Percentiles rank a stretch among this genome's conserved stretches.
These are phyloP conservation scores for Nesogale talazaci DNA, from an alignment of 2,113 vertebrate species.

Conservation along the genomic window DNA sequence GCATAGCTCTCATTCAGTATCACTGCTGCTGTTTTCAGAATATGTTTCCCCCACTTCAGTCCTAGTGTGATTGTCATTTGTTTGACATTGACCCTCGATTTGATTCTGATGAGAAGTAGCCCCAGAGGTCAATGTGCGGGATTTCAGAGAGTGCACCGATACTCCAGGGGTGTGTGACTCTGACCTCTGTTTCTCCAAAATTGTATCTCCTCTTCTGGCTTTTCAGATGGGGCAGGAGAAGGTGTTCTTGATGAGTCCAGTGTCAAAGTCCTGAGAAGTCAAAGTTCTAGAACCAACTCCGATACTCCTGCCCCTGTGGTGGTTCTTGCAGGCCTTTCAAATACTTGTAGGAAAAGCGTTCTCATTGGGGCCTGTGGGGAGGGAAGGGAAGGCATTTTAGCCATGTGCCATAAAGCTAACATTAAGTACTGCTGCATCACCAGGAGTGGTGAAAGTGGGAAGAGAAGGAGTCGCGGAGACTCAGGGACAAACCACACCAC, in stretches of 20 bases:
- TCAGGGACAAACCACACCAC: not conserved
- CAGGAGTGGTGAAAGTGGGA: not conserved
- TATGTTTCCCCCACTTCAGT: conserved; percentile 23
- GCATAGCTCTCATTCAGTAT: conserved; percentile 70
- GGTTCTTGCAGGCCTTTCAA: conserved; percentile 50
- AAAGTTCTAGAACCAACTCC: conserved; percentile 28
- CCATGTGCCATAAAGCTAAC: not conserved
- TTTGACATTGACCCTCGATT: conserved; percentile 62
- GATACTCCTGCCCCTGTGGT: not conserved
- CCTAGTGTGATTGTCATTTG: not conserved
- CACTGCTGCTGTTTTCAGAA: conserved; percentile 17
- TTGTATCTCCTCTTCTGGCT: not conserved
- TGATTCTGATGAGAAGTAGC: not conserved
- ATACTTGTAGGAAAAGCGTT: conserved; percentile 35
- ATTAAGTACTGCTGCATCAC: conserved; percentile 20
- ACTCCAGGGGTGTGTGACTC: not conserved
- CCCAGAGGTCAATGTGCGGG: conserved; percentile 8
- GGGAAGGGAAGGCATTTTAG: not conserved
- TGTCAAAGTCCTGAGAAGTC: not conserved
- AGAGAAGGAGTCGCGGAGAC: not conserved
- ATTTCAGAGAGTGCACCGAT: not conserved
- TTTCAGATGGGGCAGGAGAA: conserved; percentile 32
- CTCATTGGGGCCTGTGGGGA: not conserved
- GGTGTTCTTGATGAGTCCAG: conserved; percentile 17
- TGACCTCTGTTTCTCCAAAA: conserved; percentile 31